These are phyloP conservation scores for Falco novaeseelandiae DNA, from an alignment of 2,797 vertebrate genomes.

Conservation along the genomic window DNA sequence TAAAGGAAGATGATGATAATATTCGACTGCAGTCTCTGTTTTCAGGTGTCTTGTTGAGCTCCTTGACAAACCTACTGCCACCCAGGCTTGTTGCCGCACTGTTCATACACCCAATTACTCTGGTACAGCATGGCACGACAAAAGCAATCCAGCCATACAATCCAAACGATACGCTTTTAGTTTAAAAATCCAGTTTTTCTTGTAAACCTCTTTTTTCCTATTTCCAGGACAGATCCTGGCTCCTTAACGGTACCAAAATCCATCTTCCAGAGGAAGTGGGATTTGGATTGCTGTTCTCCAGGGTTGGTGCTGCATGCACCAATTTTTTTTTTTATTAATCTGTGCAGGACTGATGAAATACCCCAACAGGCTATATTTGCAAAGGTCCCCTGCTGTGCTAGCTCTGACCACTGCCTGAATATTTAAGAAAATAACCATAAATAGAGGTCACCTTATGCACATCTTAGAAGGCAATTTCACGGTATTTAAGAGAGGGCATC, in stretches of 20 bases:
- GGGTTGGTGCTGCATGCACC: neutral
- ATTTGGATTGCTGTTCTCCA: neutral
- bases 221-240: neutral
- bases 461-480: neutral
- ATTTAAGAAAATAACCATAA: neutral
- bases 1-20: neutral
- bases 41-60: neutral
- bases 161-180: neutral
- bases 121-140: neutral
- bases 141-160: neutral
- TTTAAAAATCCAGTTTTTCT: neutral
- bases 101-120: neutral
- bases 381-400: neutral
- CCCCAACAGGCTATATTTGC: neutral
- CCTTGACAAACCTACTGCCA: neutral
- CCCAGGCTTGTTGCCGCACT: neutral
- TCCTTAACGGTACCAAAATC: neutral
- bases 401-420: neutral
- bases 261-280: neutral
- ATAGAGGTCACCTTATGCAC: neutral
- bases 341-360: neutral
- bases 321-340: neutral
- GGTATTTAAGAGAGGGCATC: neutral
- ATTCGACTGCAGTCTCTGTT: neutral
- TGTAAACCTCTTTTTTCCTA: neutral